Percentiles rank a stretch among this genome's conserved stretches.
Conservation (phyloP, 2,888 invertebrate genomes). For the Paralinhomoeus sp. region DNA sequence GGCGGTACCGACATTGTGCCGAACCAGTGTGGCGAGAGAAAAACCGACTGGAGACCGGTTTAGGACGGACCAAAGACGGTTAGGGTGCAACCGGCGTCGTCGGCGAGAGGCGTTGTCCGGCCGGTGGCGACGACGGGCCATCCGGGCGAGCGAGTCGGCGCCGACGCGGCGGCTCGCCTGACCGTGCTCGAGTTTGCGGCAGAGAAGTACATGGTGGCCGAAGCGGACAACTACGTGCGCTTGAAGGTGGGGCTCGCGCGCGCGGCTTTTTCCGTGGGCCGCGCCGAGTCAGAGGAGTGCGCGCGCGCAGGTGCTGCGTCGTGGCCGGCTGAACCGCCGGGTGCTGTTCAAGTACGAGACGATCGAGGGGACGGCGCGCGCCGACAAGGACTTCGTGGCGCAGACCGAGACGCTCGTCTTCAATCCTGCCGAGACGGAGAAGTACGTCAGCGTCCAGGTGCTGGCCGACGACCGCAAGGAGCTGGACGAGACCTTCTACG, state of each 20-base stretch:
- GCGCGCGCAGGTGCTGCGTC: neutral
- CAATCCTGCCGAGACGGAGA: conserved; percentile 31
- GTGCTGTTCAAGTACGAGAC: conserved; percentile 31
- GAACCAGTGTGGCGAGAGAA: no score
- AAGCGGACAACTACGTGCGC: conserved; percentile 10
- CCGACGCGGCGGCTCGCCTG: conserved; percentile 7
- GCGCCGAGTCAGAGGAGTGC: no score
- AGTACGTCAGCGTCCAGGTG: conserved; percentile 32
- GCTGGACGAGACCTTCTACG: conserved; percentile 38
- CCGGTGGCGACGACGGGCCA: no score
- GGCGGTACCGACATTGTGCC: no score
- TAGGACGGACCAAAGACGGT: no score
- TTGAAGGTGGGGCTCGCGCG: no score
- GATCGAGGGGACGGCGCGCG: conserved; percentile 36
- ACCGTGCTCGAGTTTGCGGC: conserved; percentile 27
- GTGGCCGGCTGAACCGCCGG: neutral
- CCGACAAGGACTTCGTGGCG: conserved; percentile 33
- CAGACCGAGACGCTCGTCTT: conserved; percentile 34
- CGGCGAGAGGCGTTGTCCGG: no score
- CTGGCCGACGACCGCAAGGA: conserved; percentile 38
- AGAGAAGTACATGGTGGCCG: conserved; percentile 24
- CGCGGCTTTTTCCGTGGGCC: no score
- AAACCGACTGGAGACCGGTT: no score
- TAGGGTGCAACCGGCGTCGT: no score
- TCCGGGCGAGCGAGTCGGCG: no score